Evolutionary conservation across 2,797 vertebrate genomes (phyloP), one percentile per base, ranked within the genome.

Genomic region (Gadopsis marmoratus): DNA sequence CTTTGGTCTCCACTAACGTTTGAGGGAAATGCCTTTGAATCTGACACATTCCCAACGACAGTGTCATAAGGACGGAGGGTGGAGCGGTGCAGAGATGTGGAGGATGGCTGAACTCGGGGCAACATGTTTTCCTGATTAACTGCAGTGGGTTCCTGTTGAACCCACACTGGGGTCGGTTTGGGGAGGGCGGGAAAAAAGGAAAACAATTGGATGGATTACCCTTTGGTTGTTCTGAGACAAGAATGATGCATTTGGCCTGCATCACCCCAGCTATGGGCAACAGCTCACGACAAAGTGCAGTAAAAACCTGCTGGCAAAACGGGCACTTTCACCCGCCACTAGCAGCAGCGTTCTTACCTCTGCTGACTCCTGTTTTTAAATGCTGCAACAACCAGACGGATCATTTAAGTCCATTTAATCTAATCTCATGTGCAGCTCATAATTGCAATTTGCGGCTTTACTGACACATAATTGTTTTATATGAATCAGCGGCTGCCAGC

Each of bases 81-180:
- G 74, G 74, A 74, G 83, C 11, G 3, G 26, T 54, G 76, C 48
- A 81, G 62, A 73, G 79, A 78, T 77, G 86, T 82, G 78, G 58
- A 81, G 74, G 78, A 89, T 81, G 84, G 79, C 74, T 93, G 86
- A 91, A 91, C 86, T 82, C 76, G 43, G 83, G 84, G 78, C 75
- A 76, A 85, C 92, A 93, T 93, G 87, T 83, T 90, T 92, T 93
- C 78, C 84, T 94, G 83, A 87, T 95, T 94, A 94, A 92, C 86
- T 83, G 82, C 88, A 86, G 82, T 86, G 82, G 84, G 85, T 92
- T 93, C 86, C 81, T 90, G 87, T 75, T 87, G 84, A 93, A 88
- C 90, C 82, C 88, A 82, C 83, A 79, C 77, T 78, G 84, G 83
- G 82, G 73, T 85, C 79, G 39, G 75, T 86, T 82, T 82, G 0